These are phyloP conservation scores for Nebria ingens DNA, from an alignment of 1,140 invertebrate genomes.

Conservation along the genomic window DNA sequence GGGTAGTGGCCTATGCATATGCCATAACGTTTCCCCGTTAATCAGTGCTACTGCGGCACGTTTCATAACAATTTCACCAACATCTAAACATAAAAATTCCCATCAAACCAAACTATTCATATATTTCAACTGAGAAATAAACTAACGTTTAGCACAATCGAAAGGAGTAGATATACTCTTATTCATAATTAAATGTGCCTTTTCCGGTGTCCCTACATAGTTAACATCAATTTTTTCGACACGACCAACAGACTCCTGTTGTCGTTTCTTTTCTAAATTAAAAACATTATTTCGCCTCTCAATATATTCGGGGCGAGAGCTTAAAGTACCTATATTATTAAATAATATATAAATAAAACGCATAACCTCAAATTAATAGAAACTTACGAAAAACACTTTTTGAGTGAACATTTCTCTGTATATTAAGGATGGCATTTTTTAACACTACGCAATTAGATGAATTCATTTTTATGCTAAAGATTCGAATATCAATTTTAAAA, in stretches of 20 bases:
- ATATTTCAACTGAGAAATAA: constrained; percentile 2
- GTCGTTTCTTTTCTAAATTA: constrained; percentile 63
- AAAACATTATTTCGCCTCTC: constrained; percentile 59
- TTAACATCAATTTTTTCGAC: constrained; percentile 88
- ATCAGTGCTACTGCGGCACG: constrained; percentile 70
- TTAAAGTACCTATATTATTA: neutral
- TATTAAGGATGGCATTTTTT: neutral
- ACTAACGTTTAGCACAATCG: constrained; percentile 82
- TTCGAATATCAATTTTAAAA: neutral
- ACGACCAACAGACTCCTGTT: constrained; percentile 58
- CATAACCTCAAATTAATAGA: neutral
- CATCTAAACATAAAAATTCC: constrained; percentile 47
- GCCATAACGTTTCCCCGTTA: constrained; percentile 69
- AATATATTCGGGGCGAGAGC: neutral
- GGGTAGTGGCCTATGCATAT: constrained; percentile 80
- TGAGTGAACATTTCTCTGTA: neutral
- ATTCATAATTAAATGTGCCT: constrained; percentile 79
- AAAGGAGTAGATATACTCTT: constrained; percentile 83
- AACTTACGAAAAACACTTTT: constrained; percentile 1
- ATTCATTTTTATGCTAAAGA: neutral
- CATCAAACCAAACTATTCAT: neutral
- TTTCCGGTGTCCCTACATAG: constrained; percentile 61
- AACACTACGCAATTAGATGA: neutral
- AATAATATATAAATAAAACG: neutral
- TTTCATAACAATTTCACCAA: constrained; percentile 58